A percentile compares a stretch with the other conserved stretches of the same genome.
Conservation (phyloP, 2,888 invertebrate species). For the Ditylenchus weischeri region DNA sequence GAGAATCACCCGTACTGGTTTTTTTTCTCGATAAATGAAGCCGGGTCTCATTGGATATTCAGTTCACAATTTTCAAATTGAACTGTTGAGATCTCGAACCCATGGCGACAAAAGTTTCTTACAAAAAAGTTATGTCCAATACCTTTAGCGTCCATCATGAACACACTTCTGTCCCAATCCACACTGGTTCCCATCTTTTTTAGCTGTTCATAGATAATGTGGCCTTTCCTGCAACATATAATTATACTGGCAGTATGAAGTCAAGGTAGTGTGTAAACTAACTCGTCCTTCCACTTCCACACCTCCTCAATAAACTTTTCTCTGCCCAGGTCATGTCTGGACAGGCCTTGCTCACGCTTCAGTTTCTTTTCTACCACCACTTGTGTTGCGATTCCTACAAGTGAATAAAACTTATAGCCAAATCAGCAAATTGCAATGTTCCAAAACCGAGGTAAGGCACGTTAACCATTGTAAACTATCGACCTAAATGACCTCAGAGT, state of each 20-base stretch:
- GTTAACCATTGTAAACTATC: too few relatives aligned
- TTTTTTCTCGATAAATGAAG: too few relatives aligned
- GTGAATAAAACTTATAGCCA: not conserved
- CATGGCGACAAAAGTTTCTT: too few relatives aligned
- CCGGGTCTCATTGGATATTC: too few relatives aligned
- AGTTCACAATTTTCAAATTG: too few relatives aligned
- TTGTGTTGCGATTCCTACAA: slow-evolving; percentile 82
- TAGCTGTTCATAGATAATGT: slow-evolving; percentile 77
- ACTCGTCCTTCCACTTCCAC: slow-evolving; percentile 91
- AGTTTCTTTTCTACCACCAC: slow-evolving; percentile 89
- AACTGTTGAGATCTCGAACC: too few relatives aligned
- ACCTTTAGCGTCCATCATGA: slow-evolving; percentile 85
- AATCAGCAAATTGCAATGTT: too few relatives aligned
- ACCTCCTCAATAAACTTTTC: slow-evolving; percentile 84
- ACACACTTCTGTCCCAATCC: slow-evolving; percentile 89
- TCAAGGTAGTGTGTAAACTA: slow-evolving; percentile 15
- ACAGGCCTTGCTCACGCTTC: slow-evolving; percentile 79
- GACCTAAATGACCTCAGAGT: too few relatives aligned
- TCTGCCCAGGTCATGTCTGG: slow-evolving; percentile 88
- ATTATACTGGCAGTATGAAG: not conserved
- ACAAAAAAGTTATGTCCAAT: too few relatives aligned
- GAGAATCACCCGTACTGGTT: too few relatives aligned
- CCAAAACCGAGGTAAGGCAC: too few relatives aligned
- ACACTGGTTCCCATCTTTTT: slow-evolving; percentile 82
- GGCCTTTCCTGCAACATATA: slow-evolving; percentile 66